These are phyloP conservation scores for Laothoe populi DNA, from an alignment of 2,888 invertebrate species.

Conservation along the genomic window DNA sequence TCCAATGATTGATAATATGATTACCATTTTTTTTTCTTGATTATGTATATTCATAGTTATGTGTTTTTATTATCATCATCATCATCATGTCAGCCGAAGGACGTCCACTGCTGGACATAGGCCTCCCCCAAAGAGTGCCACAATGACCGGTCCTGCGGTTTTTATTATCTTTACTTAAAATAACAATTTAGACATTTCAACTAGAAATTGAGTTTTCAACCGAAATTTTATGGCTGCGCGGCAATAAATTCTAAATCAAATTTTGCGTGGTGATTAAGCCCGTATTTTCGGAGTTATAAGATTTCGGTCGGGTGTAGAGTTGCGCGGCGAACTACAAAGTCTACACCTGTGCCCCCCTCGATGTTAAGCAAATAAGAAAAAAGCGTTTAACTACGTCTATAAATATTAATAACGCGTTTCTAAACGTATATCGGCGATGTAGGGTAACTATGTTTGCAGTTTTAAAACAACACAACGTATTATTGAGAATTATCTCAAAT, in stretches of 20 bases:
- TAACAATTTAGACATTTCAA: background rate
- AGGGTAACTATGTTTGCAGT: conserved; percentile 56
- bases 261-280: conserved; percentile 52
- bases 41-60: too few species aligned
- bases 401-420: conserved; percentile 80
- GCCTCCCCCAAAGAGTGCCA: too few species aligned
- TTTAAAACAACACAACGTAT: background rate
- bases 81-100: too few species aligned
- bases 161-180: background rate
- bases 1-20: too few species aligned
- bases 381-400: conserved; percentile 68
- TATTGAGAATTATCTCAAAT: too few species aligned
- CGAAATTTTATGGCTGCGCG: conserved; percentile 44
- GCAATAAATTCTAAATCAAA: conserved; percentile 54
- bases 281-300: conserved; percentile 40
- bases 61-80: too few species aligned
- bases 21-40: too few species aligned
- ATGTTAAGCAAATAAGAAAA: conserved; percentile 76
- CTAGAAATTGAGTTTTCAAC: conserved; percentile 40
- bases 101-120: too few species aligned
- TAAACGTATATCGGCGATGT: conserved; percentile 58
- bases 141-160: background rate
- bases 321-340: conserved; percentile 67
- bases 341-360: conserved; percentile 71
- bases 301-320: conserved; percentile 55